Base-by-base conservation (phyloP, 2,888 invertebrate species). In the Stegana nigrithorax region DNA sequence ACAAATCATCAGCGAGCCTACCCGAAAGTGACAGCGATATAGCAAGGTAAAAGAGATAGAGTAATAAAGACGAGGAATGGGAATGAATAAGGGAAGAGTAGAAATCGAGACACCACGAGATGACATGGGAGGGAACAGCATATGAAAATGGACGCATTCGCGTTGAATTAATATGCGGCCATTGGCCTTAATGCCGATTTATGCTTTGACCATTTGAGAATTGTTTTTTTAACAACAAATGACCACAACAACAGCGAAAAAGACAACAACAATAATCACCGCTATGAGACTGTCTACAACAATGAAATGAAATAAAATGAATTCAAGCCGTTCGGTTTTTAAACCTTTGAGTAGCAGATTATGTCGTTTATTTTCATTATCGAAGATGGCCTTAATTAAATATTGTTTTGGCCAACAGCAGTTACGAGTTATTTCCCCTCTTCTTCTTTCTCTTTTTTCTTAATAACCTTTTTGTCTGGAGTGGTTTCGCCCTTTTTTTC, bases 311-410 rank as follows among this genome's bases (percentile, higher is more conserved):
- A 29, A 44, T 44, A 17, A 44, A 44, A 44, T 44, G 44, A 44
- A 44, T 14, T 8, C 8, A 47, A 47, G 23, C 19, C 10, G 32
- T 32, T 32, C 2, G 21, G 21, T 25, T 23, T 10, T 12, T 10
- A 39, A 14, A 14, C 39, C 7, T 32, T 55, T 19, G 53, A 32
- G 19, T 55, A 36, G 53, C 53, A 55, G 53, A 55, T 55, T 36
- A 36, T 55, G 21, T 55, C 53, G 36, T 55, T 55, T 55, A 36
- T 55, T 55, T 55, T 55, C 53, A 55, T 55, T 55, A 55, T 55
- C 23, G 32, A 32, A 55, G 32, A 55, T 55, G 36, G 21, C 53
- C 36, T 55, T 55, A 55, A 55, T 55, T 55, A 55, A 55, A 32
- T 55, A n/a, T n/a, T n/a, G n/a, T n/a, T n/a, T n/a, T n/a, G n/a